phyloP scores from a whole-genome alignment of 2,113 vertebrate genomes.

The Muntiacus muntjak region DNA sequence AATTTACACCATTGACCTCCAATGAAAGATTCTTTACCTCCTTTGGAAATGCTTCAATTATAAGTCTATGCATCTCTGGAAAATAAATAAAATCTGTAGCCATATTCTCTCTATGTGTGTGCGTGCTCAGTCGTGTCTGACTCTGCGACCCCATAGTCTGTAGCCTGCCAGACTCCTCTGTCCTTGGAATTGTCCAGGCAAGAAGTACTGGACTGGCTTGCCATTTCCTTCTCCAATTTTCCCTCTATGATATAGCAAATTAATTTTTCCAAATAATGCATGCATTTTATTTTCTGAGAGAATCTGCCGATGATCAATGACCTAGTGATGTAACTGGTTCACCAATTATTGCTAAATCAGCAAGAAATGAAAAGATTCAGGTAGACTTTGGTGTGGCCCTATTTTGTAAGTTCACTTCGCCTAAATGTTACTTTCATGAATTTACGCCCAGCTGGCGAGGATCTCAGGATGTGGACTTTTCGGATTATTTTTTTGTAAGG shows the following conservation, averaged over 20 bases:
- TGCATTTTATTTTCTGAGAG: not conserved
- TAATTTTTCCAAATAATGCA: not conserved
- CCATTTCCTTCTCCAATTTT: not conserved
- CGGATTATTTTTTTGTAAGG: not conserved
- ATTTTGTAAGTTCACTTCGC: too few relatives aligned
- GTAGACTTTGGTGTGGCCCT: fast-evolving
- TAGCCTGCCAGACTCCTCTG: not conserved
- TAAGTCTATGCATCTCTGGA: fast-evolving
- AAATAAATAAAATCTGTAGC: fast-evolving
- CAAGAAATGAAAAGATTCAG: too few relatives aligned
- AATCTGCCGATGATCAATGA: not conserved
- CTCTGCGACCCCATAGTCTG: not conserved
- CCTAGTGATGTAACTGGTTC: too few relatives aligned
- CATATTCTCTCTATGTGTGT: not conserved
- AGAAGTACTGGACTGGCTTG: not conserved
- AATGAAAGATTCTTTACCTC: fast-evolving
- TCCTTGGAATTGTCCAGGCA: not conserved
- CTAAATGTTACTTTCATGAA: fast-evolving
- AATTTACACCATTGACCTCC: not conserved
- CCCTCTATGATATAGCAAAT: fast-evolving
- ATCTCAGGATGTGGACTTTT: not conserved
- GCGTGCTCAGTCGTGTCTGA: not conserved
- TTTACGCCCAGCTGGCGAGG: too few relatives aligned
- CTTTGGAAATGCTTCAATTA: not conserved
- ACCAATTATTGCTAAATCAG: not conserved